These are phyloP conservation scores for Trachelus troglodyta DNA, from an alignment of 2,888 invertebrate species.

Conservation along the genomic window DNA sequence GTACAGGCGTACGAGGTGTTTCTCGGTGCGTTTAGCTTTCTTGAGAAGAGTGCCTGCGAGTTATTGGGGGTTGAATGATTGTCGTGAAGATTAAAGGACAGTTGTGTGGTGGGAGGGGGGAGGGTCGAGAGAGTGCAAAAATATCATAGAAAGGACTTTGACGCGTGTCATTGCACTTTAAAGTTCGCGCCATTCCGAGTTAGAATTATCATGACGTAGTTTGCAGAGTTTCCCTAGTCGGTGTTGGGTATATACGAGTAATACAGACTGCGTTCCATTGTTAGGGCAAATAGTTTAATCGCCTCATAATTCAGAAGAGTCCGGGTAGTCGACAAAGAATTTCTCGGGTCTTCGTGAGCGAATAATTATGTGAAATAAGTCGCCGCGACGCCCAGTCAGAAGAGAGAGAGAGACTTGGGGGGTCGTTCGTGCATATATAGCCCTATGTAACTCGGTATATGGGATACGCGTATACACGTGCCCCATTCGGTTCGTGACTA, in stretches of 20 bases:
- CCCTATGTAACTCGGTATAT: neutral
- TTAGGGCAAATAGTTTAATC: slow-evolving; percentile 42
- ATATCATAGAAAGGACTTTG: neutral
- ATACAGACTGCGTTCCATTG: slow-evolving; percentile 33
- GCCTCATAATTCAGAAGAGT: slow-evolving; percentile 20
- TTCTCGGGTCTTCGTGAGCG: neutral
- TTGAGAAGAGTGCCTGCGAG: too few species aligned
- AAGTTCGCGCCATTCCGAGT: neutral
- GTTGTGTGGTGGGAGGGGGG: neutral
- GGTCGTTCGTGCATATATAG: neutral
- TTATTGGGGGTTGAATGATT: neutral
- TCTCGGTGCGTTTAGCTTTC: too few species aligned
- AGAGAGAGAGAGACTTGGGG: neutral
- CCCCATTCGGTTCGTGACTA: neutral
- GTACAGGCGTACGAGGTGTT: neutral
- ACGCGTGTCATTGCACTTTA: neutral
- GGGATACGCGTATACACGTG: neutral
- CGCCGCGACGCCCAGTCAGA: neutral
- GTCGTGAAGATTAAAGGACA: neutral
- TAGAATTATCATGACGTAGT: neutral
- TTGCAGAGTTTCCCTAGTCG: neutral
- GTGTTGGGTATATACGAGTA: neutral
- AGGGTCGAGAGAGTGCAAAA: neutral
- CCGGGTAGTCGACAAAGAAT: neutral
- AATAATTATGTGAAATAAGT: neutral